Percentiles rank a stretch among this genome's conserved stretches.
Evolutionary conservation across 2,797 vertebrate species (phyloP).

Genomic region (Eospalax fontanierii): DNA sequence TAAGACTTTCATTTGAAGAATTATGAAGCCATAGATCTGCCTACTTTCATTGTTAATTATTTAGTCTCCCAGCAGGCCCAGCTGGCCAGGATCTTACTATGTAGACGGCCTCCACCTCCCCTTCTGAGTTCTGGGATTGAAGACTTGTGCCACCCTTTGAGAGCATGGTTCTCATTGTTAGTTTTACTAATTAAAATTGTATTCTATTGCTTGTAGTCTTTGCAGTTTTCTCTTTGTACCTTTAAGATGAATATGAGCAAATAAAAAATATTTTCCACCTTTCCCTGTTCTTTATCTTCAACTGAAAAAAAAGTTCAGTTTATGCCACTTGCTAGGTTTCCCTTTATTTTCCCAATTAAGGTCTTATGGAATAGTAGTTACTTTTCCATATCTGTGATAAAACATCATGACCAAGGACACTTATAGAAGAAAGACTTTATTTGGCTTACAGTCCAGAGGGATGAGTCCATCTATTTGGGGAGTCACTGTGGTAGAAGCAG

Average conservation of each 20-base stretch:
- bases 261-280: not conserved
- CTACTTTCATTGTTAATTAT: not conserved
- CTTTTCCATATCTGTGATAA: too few relatives aligned
- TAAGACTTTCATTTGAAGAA: not conserved
- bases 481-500: too few relatives aligned
- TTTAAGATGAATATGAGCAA: slow-evolving; percentile 27
- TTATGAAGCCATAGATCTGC: not conserved
- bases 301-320: not conserved
- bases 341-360: not conserved
- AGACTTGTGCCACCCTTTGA: too few relatives aligned
- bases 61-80: too few relatives aligned
- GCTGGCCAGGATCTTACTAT: too few relatives aligned
- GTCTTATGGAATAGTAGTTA: too few relatives aligned
- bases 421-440: too few relatives aligned
- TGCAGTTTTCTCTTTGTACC: not conserved
- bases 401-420: too few relatives aligned
- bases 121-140: too few relatives aligned
- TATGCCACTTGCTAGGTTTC: not conserved
- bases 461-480: too few relatives aligned
- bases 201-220: not conserved
- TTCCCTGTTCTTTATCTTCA: not conserved
- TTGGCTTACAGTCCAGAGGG: too few relatives aligned
- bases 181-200: slow-evolving; percentile 17
- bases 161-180: not conserved
- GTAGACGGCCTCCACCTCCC: too few relatives aligned